Percentiles rank a stretch among this genome's conserved stretches.
Evolutionary conservation across 2,797 vertebrate species (phyloP).

Genomic region (Malacoraja senta): DNA sequence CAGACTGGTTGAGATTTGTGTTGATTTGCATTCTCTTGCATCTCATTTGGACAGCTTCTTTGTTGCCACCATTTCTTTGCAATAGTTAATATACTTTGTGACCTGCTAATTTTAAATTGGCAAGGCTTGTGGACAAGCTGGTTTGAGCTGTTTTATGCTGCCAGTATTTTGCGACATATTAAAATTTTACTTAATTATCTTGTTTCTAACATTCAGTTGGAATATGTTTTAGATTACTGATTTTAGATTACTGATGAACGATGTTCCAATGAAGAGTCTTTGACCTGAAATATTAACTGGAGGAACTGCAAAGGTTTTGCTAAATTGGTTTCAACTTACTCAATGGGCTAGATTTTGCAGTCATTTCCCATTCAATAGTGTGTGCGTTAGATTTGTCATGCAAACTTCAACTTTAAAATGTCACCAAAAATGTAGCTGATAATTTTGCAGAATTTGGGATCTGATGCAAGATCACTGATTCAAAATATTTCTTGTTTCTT

Average conservation of each 20-base stretch:
- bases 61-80: background rate
- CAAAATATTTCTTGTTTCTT: too few relatives aligned
- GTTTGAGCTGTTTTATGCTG: background rate
- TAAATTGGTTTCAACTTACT: background rate
- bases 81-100: background rate
- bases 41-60: background rate
- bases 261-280: background rate
- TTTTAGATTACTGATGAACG: background rate
- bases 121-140: background rate
- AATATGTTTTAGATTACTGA: background rate
- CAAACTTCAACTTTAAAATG: background rate
- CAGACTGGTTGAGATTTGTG: background rate
- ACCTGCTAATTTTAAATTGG: background rate
- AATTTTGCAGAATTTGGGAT: background rate
- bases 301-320: background rate
- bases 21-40: background rate
- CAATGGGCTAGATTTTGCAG: background rate
- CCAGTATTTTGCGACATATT: background rate
- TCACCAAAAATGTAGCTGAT: background rate
- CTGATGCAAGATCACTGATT: background rate
- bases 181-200: background rate
- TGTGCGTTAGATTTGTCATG: background rate
- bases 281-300: background rate
- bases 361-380: background rate
- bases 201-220: background rate